These are phyloP conservation scores for Drosophila mimica DNA, from an alignment of 2,888 invertebrate genomes.

Conservation along the genomic window DNA sequence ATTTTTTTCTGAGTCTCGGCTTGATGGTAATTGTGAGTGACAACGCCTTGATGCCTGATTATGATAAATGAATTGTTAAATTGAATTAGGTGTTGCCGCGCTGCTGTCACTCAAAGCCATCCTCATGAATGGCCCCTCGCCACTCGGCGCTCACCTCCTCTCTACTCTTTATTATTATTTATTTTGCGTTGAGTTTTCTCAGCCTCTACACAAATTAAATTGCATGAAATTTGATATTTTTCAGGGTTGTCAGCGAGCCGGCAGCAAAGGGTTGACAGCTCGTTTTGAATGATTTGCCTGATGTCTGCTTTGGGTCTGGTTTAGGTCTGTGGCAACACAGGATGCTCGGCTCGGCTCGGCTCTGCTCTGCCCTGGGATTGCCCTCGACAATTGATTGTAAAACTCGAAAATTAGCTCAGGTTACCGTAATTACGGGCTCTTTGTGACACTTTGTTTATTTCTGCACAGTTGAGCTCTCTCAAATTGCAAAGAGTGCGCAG, in stretches of 20 bases:
- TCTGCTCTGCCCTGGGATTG: not conserved
- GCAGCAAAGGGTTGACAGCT: conserved; percentile 58
- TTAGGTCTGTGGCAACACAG: conserved; percentile 41
- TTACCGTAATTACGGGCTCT: conserved; percentile 69
- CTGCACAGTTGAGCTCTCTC: conserved; percentile 44
- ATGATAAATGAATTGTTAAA: conserved; percentile 83
- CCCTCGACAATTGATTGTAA: conserved; percentile 69
- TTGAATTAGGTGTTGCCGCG: conserved; percentile 81
- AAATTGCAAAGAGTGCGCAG: conserved; percentile 41
- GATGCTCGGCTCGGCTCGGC: conserved; percentile 35
- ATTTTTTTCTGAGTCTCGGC: conserved; percentile 9
- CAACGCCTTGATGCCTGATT: conserved; percentile 81
- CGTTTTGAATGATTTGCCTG: conserved; percentile 18
- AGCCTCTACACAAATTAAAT: conserved; percentile 76
- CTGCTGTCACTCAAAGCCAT: conserved; percentile 76
- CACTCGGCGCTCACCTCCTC: not conserved
- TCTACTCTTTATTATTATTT: conserved; percentile 21
- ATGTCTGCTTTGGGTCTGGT: conserved; percentile 1
- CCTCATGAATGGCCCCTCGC: conserved; percentile 57
- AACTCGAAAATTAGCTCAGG: conserved; percentile 75
- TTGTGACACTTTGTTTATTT: conserved; percentile 54
- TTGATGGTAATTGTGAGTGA: conserved; percentile 81
- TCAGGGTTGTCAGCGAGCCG: conserved; percentile 54
- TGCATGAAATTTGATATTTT: conserved; percentile 82
- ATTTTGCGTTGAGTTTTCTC: conserved; percentile 40